Conservation (phyloP, 2,888 invertebrate species). For the Rhogogaster chlorosoma region DNA sequence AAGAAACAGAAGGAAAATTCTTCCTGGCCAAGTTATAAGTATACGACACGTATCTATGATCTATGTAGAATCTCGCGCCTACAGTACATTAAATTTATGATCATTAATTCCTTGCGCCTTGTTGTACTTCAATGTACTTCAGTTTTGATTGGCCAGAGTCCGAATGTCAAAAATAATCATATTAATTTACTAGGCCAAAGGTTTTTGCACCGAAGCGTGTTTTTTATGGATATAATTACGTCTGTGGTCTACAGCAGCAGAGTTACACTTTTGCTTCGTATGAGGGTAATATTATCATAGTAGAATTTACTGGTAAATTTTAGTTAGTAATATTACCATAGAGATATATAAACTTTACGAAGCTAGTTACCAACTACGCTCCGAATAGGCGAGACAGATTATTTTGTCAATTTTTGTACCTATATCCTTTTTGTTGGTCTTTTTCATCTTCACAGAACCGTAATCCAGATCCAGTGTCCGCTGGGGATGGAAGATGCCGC, state of each 20-base stretch:
- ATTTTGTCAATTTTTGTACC: neutral
- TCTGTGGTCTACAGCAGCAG: neutral
- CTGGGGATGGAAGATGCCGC: neutral
- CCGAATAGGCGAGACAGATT: neutral
- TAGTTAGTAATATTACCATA: conserved; percentile 15
- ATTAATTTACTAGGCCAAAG: too few relatives aligned
- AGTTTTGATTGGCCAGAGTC: too few relatives aligned
- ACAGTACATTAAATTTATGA: too few relatives aligned
- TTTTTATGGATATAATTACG: neutral
- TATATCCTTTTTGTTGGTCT: neutral
- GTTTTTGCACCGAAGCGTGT: too few relatives aligned
- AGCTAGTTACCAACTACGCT: conserved; percentile 2
- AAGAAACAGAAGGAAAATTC: neutral
- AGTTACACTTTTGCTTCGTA: conserved; percentile 10
- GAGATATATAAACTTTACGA: neutral
- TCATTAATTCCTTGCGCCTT: too few relatives aligned
- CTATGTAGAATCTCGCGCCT: too few relatives aligned
- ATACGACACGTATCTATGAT: neutral
- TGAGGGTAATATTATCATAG: conserved; percentile 22
- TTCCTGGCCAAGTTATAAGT: neutral
- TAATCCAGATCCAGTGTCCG: neutral
- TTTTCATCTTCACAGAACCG: neutral
- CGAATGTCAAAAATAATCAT: too few relatives aligned
- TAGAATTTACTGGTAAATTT: conserved; percentile 18
- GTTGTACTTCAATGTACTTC: too few relatives aligned